Base-by-base conservation (phyloP, 1,140 invertebrate species). In the Sinella curviseta region DNA sequence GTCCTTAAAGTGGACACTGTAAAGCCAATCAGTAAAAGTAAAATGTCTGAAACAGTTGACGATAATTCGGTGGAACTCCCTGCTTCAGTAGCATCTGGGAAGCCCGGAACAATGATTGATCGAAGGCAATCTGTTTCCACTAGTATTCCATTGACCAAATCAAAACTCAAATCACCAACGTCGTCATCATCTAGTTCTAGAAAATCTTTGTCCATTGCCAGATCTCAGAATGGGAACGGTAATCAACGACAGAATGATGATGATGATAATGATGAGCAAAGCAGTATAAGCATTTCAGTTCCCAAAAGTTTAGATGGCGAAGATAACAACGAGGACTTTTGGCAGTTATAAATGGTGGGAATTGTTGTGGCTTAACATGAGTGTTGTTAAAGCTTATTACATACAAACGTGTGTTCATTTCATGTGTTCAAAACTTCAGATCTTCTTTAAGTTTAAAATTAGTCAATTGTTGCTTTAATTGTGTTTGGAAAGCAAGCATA, bases 391-490 rank as follows among this genome's bases (percentile, higher is more conserved):
- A n/a, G n/a, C n/a, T n/a, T n/a, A n/a, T n/a, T n/a, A n/a, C n/a
- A n/a, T n/a, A n/a, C n/a, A n/a, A n/a, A n/a, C n/a, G n/a, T 60
- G 57, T 60, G 57, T 60, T 26, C 57, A 60, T 60, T 60, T 60
- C n/a, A n/a, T n/a, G n/a, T n/a, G n/a, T n/a, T n/a, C n/a, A n/a
- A n/a, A n/a, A n/a, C n/a, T n/a, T n/a, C n/a, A n/a, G n/a, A n/a
- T n/a, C n/a, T n/a, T n/a, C n/a, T n/a, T n/a, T n/a, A n/a, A n/a
- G n/a, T n/a, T n/a, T n/a, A n/a, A n/a, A n/a, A n/a, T n/a, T n/a
- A n/a, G n/a, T n/a, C n/a, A n/a, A n/a, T n/a, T n/a, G n/a, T n/a
- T n/a, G n/a, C n/a, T n/a, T n/a, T n/a, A n/a, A n/a, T n/a, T n/a
- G n/a, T n/a, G n/a, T n/a, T n/a, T n/a, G n/a, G n/a, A n/a, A n/a